Base-by-base conservation (phyloP, 2,113 vertebrate genomes). In the Uria lomvia region DNA sequence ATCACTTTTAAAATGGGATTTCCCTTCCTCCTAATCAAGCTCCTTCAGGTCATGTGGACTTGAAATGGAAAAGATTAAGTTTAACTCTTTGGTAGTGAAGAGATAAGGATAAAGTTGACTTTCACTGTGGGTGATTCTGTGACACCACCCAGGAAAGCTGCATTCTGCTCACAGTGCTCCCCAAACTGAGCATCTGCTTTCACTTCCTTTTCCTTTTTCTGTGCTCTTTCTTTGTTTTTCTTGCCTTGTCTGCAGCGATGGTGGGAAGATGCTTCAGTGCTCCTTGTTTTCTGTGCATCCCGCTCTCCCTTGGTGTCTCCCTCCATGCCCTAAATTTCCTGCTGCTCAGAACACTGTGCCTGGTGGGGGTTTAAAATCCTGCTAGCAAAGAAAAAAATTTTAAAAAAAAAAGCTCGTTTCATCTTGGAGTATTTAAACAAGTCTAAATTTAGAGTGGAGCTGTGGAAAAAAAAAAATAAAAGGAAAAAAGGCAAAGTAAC, bases 371-470 rank as follows among this genome's bases (percentile, higher is more conserved):
- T 95, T 82, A 72, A 95, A 95, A 88, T 65, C 59, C 74, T 95
- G 42, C 59, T 74, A 50, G 79, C 21, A 60, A 70, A 86, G 87
- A 32, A 59, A 65, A 81, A 52, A 56, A 36, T 26, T 26, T 2
- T 5, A 59, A 36, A 38, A 47, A 43, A 38, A 45, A n/a, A 49
- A 5, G 32, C 63, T 79, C 1, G 5, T 92, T 95, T 96, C 60
- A 76, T 81, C 91, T 75, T 72, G 36, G 52, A 81, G 59, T 96
- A 72, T 80, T 95, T 96, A 91, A 95, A 90, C 87, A 85, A 92
- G 52, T 32, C 92, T 96, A 97, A 94, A 97, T 95, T 94, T 94
- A 95, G 89, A 70, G 32, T 0, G 0, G 36, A 91, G 32, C 52
- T 62, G 11, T 70, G 38, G 21, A 62, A 71, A 42, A 42, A 86